Percentiles rank a stretch among this genome's conserved stretches.
Conservation (phyloP, 92 coral and sea anemone species). For the Parazoanthus swiftii region DNA sequence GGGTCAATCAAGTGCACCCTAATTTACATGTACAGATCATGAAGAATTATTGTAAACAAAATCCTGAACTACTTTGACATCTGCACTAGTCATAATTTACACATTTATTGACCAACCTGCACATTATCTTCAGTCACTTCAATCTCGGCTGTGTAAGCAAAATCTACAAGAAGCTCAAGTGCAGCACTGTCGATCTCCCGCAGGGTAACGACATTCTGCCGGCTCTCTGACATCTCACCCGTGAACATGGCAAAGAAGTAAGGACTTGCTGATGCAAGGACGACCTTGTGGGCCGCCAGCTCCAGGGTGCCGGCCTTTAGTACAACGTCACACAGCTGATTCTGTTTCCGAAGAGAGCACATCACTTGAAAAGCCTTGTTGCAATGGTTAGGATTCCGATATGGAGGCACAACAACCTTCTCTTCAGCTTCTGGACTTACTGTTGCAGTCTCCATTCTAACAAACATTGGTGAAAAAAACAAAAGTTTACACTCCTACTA, state of each 20-base stretch:
- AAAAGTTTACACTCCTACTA: too few species aligned
- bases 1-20: too few species aligned
- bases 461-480: neutral
- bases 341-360: conserved; percentile 90
- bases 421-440: conserved; percentile 70
- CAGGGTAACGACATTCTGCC: conserved; percentile 85
- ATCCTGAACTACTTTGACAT: neutral
- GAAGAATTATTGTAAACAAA: neutral
- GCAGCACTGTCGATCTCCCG: conserved; percentile 93
- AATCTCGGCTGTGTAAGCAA: conserved; percentile 92
- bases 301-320: conserved; percentile 82
- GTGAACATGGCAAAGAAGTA: conserved; percentile 98
- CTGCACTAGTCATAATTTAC: neutral
- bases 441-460: conserved; percentile 18
- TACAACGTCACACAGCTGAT: conserved; percentile 87
- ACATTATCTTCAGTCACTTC: conserved; percentile 98
- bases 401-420: conserved; percentile 76
- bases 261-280: conserved; percentile 91
- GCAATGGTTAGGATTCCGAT: conserved; percentile 80
- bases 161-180: conserved; percentile 83
- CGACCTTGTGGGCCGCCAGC: conserved; percentile 90
- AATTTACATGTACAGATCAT: too few species aligned
- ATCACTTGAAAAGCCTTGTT: conserved; percentile 88
- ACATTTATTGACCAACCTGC: conserved; percentile 56
- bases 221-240: conserved; percentile 93